Conservation (phyloP, 2,797 vertebrate species). For the Neopelma chrysocephalum region DNA sequence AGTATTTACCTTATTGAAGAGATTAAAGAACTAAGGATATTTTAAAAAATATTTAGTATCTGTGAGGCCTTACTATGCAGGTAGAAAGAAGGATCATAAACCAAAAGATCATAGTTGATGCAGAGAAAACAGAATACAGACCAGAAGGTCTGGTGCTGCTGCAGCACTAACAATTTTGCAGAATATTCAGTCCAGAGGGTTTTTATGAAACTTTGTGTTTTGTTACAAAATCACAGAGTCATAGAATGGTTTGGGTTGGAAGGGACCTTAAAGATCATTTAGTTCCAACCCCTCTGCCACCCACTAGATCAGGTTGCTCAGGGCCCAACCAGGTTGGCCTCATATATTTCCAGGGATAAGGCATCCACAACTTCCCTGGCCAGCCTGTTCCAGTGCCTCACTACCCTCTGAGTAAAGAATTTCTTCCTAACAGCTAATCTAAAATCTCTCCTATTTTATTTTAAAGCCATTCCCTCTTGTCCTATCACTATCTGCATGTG, state of each 20-base stretch:
- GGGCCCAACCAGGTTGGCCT: not conserved
- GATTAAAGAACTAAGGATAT: not conserved
- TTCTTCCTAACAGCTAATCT: not conserved
- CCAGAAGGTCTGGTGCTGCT: not conserved
- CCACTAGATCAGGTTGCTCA: not conserved
- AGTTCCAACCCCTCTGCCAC: not conserved
- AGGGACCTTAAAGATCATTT: not conserved
- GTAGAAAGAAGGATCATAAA: not conserved
- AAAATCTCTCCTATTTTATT: not conserved
- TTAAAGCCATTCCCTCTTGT: not conserved
- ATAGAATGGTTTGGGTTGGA: not conserved
- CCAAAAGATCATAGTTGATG: not conserved
- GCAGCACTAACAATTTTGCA: not conserved
- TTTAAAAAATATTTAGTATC: not conserved
- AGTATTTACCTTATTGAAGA: not conserved
- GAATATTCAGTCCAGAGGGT: not conserved
- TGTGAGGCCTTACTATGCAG: not conserved
- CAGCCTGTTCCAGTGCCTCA: not conserved
- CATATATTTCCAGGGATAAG: not conserved
- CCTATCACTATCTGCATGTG: rapidly evolving
- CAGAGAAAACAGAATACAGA: not conserved
- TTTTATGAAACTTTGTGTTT: not conserved
- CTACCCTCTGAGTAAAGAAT: not conserved
- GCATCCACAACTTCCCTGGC: not conserved
- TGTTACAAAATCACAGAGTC: not conserved